Base-by-base conservation (phyloP, 2,113 vertebrate genomes). In the Epinephelus fuscoguttatus region DNA sequence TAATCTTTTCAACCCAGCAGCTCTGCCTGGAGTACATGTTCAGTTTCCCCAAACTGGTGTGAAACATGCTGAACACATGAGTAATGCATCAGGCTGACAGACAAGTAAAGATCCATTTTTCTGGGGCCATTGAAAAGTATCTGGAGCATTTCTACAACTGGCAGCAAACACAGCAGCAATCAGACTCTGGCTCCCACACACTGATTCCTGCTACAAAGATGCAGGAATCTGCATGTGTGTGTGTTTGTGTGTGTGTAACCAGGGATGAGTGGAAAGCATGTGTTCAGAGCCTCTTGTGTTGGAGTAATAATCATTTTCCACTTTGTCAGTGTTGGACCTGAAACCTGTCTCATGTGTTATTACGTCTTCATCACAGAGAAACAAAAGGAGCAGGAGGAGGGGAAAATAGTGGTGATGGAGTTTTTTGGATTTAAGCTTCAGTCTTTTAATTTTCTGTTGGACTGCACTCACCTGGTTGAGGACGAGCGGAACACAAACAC, bases 381-480 rank as follows among this genome's bases (percentile, higher is more conserved):
- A 37, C 1, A 14, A 3, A 50, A 9, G 47, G n/a, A 67, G 23
- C 18, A 3, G 11, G 45, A 23, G 19, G n/a, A 37, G 42, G 8
- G 18, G 25, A 49, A 13, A 49, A 15, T 45, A 45, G 12, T 45
- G 42, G 42, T 45, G 14, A 49, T 4, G 47, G 47, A 49, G 47
- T 14, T 49, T 49, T 45, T 13, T 45, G 42, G 42, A 9, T 45
- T 45, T 2, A 45, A 45, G 42, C 42, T 45, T 45, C 42, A 12
- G 42, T 49, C 12, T 14, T 50, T 15, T 50, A 15, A 50, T 17
- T 50, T 50, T 17, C 49, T 50, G 49, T 18, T 50, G 49, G 49
- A 49, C 6, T 25, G 1, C 25, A 88, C 92, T 94, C 88, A 96
- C 95, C 94, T 85, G 88, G 70, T 3, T 81, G 88, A 55, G 89